These are phyloP conservation scores for Drosophila mayaguana DNA, from an alignment of 2,888 invertebrate genomes.

Conservation along the genomic window DNA sequence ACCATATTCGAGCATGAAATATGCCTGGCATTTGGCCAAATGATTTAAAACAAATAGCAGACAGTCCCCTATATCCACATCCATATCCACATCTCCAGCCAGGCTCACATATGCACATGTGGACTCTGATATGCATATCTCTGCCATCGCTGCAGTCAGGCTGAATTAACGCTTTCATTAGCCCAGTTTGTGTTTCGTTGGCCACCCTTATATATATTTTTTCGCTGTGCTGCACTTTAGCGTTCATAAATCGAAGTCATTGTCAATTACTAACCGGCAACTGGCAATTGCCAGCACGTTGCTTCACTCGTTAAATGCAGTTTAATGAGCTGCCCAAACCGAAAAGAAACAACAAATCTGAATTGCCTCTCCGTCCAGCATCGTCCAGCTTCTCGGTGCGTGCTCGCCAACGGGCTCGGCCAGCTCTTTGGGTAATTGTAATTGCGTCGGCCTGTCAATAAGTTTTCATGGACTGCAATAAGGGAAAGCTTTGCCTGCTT, in stretches of 20 bases:
- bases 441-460: constrained; percentile 71
- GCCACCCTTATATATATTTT: constrained; percentile 45
- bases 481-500: constrained; percentile 53
- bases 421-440: constrained; percentile 71
- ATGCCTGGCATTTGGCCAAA: constrained; percentile 75
- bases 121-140: constrained; percentile 6
- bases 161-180: constrained; percentile 77
- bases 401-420: constrained; percentile 63
- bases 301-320: constrained; percentile 66
- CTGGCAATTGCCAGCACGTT: constrained; percentile 47
- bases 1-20: constrained; percentile 63
- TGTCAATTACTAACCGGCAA: constrained; percentile 49
- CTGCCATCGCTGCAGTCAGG: constrained; percentile 12
- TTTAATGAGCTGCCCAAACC: constrained; percentile 66
- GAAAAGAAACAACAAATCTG: constrained; percentile 16
- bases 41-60: constrained; percentile 70
- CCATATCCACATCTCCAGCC: constrained; percentile 2
- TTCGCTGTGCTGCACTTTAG: constrained; percentile 20
- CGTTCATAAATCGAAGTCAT: constrained; percentile 71
- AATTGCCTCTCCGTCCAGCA: constrained; percentile 12
- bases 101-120: not conserved
- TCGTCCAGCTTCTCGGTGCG: constrained; percentile 48
- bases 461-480: constrained; percentile 69
- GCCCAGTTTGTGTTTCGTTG: constrained; percentile 68
- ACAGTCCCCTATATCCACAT: constrained; percentile 25